phyloP scores from a whole-genome alignment of 2,888 invertebrate species.

The Thymelicus sylvestris region DNA sequence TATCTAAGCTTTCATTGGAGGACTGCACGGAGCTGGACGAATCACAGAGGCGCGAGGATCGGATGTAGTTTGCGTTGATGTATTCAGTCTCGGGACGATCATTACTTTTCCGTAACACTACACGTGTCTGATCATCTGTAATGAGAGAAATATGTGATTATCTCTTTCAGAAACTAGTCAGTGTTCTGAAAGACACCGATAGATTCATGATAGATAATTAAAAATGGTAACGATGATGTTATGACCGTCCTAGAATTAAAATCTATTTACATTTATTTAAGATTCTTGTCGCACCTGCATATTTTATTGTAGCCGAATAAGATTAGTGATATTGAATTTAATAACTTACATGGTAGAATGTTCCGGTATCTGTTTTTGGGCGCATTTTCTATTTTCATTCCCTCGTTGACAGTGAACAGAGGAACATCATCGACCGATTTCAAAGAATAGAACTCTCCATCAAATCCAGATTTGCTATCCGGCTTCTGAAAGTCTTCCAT shows the following conservation, averaged over 20 bases:
- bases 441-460: slow-evolving; percentile 97
- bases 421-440: slow-evolving; percentile 96
- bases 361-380: slow-evolving; percentile 98
- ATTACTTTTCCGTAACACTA: slow-evolving; percentile 88
- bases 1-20: slow-evolving; percentile 69
- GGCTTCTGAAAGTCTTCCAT: slow-evolving; percentile 55
- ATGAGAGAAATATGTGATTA: slow-evolving; percentile 4
- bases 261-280: too few species aligned
- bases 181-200: too few species aligned
- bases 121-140: slow-evolving; percentile 95
- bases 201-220: too few species aligned
- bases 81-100: slow-evolving; percentile 91
- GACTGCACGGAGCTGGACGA: slow-evolving; percentile 63
- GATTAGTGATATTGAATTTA: background rate
- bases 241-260: too few species aligned
- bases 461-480: slow-evolving; percentile 86
- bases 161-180: background rate
- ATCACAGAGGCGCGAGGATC: slow-evolving; percentile 65
- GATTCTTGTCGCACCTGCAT: too few species aligned
- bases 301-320: too few species aligned
- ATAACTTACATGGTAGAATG: slow-evolving; percentile 92
- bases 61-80: slow-evolving; percentile 98
- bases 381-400: slow-evolving; percentile 93
- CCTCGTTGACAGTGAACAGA: slow-evolving; percentile 94
- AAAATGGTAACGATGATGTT: too few species aligned